phyloP scores from a whole-genome alignment of 2,797 vertebrate genomes.

The Sebastolobus alascanus region DNA sequence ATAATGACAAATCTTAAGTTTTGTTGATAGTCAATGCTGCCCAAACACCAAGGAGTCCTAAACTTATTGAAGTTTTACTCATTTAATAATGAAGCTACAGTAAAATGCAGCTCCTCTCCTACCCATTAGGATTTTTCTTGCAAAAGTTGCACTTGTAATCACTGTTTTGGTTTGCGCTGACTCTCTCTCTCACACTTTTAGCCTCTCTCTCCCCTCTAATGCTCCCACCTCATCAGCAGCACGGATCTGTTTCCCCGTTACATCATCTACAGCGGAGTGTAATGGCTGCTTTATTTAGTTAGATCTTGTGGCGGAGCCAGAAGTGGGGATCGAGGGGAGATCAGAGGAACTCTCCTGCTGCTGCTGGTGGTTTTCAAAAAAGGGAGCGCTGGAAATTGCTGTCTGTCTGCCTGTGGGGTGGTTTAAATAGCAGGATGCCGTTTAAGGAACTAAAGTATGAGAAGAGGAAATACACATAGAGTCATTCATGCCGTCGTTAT shows the following conservation, averaged over 20 bases:
- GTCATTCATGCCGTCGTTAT: constrained; percentile 23
- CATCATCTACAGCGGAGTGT: constrained; percentile 51
- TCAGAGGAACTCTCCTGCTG: constrained; percentile 43
- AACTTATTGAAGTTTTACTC: neutral
- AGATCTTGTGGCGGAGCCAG: constrained; percentile 50
- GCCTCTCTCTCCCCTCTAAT: constrained; percentile 19
- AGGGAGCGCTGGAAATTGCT: constrained; percentile 1
- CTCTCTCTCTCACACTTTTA: constrained; percentile 6
- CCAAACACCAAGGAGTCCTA: neutral
- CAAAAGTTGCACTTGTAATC: constrained; percentile 37
- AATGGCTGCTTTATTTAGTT: constrained; percentile 54
- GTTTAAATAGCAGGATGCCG: constrained; percentile 12
- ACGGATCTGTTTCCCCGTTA: constrained; percentile 56
- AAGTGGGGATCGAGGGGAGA: constrained; percentile 38
- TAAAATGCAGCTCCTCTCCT: neutral
- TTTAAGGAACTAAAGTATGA: constrained; percentile 18
- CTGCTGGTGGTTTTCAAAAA: neutral
- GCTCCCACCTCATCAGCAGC: constrained; percentile 46
- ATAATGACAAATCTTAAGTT: neutral
- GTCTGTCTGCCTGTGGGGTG: neutral
- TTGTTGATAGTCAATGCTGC: neutral
- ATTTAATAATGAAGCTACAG: neutral
- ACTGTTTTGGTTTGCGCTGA: constrained; percentile 16
- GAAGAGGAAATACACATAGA: constrained; percentile 8
- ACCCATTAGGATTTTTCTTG: neutral